Base-by-base conservation (phyloP, 2,888 invertebrate genomes). In the Lasioglossum vierecki region DNA sequence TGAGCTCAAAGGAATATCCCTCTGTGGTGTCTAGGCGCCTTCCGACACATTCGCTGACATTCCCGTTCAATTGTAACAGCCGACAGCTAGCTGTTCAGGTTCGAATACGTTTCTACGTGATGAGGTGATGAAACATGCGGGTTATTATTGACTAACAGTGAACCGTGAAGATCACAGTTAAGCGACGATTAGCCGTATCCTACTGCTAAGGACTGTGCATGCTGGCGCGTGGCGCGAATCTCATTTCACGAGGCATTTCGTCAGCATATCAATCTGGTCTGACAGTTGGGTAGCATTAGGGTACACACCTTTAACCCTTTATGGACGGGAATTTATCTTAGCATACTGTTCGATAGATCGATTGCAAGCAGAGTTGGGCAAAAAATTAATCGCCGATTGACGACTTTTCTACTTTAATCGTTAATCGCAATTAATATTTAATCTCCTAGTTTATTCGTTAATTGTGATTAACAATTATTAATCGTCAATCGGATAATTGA, bases 1-100 rank as follows among this genome's bases (percentile, higher is more conserved):
- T 57, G 63, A 63, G 80, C 83, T 90, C 90, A 90, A 90, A 90
- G 90, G 89, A 90, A 68, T 46, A 46, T 71, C 78, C 78, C 84
- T 70, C 79, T 79, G 70, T 76, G 72, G 77, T 44, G 39, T 60
- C 63, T n/a, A 30, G 35, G 74, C 76, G 44, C 70, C 80, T 75
- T 79, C 73, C 68, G 13, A 68, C 57, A 76, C 74, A 26, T 35
- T 78, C 66, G 60, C 71, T 76, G 60, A 57, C 63, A 76, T 57
- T 41, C 66, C 11, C n/a, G 63, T 53, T 66, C 63, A 13, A 71
- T 30, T 70, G 81, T 68, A 30, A 35, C 39, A 30, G 39, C 68
- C 22, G 68, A 11, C 18, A 35, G 35, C 30, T 18, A 13, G 35
- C 22, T n/a, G 39, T 9, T 9, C 46, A 9, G 68, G 22, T 41